These are phyloP conservation scores for Drosophila serrata DNA, from an alignment of 1,140 invertebrate species.

Conservation along the genomic window DNA sequence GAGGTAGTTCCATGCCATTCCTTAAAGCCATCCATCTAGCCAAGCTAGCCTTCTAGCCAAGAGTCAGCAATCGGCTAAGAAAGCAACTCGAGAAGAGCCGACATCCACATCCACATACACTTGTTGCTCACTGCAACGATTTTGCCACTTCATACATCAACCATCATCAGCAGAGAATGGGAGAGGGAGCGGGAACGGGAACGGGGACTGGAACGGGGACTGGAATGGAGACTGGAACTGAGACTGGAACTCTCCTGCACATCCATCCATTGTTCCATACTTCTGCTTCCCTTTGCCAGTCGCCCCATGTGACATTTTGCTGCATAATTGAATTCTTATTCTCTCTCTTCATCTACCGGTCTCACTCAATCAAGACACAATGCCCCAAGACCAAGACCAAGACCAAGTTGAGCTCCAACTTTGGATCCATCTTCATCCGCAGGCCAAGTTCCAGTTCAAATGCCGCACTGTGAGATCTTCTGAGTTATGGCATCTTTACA, in stretches of 20 bases:
- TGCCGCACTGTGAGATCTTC: slow-evolving; percentile 45
- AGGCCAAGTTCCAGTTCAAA: slow-evolving; percentile 48
- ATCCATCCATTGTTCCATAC: slow-evolving; percentile 18
- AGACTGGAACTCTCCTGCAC: slow-evolving; percentile 7
- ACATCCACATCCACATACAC: slow-evolving; percentile 36
- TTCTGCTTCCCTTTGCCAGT: slow-evolving; percentile 17
- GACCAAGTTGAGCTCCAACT: neutral
- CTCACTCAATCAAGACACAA: slow-evolving; percentile 46
- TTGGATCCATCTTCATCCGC: neutral
- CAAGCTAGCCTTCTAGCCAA: slow-evolving; percentile 15
- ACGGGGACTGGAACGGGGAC: neutral
- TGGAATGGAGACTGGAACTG: neutral
- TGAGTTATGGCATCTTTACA: slow-evolving; percentile 77
- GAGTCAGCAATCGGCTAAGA: slow-evolving; percentile 22
- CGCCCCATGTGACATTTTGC: slow-evolving; percentile 73
- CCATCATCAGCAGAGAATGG: slow-evolving; percentile 39
- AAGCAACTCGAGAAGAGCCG: slow-evolving; percentile 14
- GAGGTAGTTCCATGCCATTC: slow-evolving; percentile 35
- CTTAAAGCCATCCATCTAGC: slow-evolving; percentile 35
- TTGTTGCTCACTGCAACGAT: slow-evolving; percentile 65
- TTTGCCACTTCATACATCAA: slow-evolving; percentile 78
- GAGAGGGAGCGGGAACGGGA: neutral
- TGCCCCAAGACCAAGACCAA: slow-evolving; percentile 9
- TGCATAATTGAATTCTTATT: slow-evolving; percentile 82
- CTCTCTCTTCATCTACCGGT: slow-evolving; percentile 34